These are phyloP conservation scores for Baccha elongata DNA, from an alignment of 2,888 invertebrate genomes.

Conservation along the genomic window DNA sequence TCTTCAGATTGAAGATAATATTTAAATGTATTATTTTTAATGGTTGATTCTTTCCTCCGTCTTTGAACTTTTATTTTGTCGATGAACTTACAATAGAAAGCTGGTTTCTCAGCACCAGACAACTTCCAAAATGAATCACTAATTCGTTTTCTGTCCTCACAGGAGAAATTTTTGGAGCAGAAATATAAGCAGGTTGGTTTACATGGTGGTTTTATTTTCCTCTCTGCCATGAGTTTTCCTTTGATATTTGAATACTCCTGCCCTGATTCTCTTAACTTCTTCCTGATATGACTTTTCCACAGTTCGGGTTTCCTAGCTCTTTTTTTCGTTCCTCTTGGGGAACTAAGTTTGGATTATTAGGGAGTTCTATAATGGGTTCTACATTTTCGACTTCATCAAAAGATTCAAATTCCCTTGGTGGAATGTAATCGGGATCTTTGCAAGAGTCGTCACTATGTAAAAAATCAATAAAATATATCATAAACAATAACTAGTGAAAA, in stretches of 20 bases:
- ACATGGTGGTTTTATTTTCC: constrained; percentile 10
- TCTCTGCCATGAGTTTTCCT: constrained; percentile 1
- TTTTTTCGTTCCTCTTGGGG: constrained; percentile 8
- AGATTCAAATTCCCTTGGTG: neutral
- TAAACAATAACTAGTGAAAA: neutral
- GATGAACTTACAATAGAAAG: constrained; percentile 1
- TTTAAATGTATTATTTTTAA: constrained; percentile 10
- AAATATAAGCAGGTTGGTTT: constrained; percentile 11
- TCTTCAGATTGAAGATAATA: neutral
- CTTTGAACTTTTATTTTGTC: neutral
- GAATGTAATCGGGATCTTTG: constrained; percentile 12
- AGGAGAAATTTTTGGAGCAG: constrained; percentile 8
- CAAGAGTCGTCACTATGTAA: constrained; percentile 9
- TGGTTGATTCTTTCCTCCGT: constrained; percentile 4
- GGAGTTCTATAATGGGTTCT: neutral
- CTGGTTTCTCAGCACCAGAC: constrained; percentile 3
- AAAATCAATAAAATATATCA: constrained; percentile 1
- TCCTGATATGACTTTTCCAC: constrained; percentile 13
- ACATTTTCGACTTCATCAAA: neutral
- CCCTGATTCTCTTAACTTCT: constrained; percentile 11
- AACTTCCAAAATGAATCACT: constrained; percentile 17
- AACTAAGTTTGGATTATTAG: neutral
- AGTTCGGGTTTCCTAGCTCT: constrained; percentile 7
- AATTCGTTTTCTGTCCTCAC: constrained; percentile 11
- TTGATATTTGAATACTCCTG: constrained; percentile 4